Base-by-base conservation (phyloP, 2,113 vertebrate genomes). In the Castor canadensis region DNA sequence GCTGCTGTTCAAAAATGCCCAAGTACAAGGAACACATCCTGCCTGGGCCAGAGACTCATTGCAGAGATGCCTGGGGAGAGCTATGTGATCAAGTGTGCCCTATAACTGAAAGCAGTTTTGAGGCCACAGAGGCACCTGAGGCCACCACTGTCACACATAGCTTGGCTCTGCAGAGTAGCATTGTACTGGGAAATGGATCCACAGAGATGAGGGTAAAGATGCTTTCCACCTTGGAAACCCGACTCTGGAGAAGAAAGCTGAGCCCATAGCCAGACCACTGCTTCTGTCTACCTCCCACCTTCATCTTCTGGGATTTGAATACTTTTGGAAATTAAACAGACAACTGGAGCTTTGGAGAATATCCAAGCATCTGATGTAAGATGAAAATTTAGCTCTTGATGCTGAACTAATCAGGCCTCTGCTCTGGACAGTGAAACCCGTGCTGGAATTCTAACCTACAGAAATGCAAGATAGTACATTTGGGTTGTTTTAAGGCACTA, bases 101-200 rank as follows among this genome's bases (percentile, higher is more conserved):
- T 10, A 0, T 40, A 67, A 35, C 20, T n/a, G 52, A 54, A n/a
- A 30, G 17, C 40, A 64, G 2, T 1, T 1, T 20, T 16, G 56
- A 64, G 43, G 43, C 20, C 43, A 20, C 2, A 13, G 54, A 11
- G 2, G 19, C 9, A 0, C 35, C 11, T 32, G 56, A 4, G 7
- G 52, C 5, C 30, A 17, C n/a, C 38, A 3, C n/a, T 35, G 22
- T 47, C 38, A 3, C 0, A 0, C 3, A 0, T 38, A 83, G 4
- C 73, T 91, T 45, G 93, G 30, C 12, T 45, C 64, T 88, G 49
- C n/a, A 52, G 32, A 58, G 35, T 0, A 0, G 32, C 69, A 43
- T 45, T 81, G 87, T 85, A 15, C 45, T 72, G 11, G 35, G 52
- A 83, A 83, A 84, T 10, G 38, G 35, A 15, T 86, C 60, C 93